Conservation (phyloP, 2,888 invertebrate genomes). For the Drosophila maculinotata region DNA sequence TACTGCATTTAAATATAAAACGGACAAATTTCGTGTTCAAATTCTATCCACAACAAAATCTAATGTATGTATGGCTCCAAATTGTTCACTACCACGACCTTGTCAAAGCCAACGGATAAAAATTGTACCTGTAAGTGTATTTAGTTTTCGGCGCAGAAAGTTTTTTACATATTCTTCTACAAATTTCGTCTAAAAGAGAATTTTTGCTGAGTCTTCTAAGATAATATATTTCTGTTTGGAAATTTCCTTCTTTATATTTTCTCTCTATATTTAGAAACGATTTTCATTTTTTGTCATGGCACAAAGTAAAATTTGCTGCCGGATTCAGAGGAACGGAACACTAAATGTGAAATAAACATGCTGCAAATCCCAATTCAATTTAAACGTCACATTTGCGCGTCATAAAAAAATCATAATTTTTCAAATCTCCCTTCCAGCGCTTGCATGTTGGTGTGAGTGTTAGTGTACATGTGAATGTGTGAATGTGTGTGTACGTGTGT, state of each 20-base stretch:
- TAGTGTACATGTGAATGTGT: not conserved
- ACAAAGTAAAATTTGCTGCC: slow-evolving; percentile 18
- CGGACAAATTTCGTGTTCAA: too few relatives aligned
- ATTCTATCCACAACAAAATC: too few relatives aligned
- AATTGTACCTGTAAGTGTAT: too few relatives aligned
- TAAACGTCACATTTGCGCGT: slow-evolving; percentile 54
- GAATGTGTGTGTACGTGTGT: not conserved
- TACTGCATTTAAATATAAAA: too few relatives aligned
- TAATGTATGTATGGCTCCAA: too few relatives aligned
- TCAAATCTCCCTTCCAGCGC: slow-evolving; percentile 11
- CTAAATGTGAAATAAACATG: slow-evolving; percentile 47
- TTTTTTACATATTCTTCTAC: not conserved
- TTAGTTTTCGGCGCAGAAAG: too few relatives aligned
- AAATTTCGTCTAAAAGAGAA: not conserved
- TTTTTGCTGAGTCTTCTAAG: not conserved
- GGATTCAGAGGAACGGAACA: slow-evolving; percentile 3
- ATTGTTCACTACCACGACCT: too few relatives aligned
- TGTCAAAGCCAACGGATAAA: too few relatives aligned
- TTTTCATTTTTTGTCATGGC: slow-evolving; percentile 14
- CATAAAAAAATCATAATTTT: slow-evolving; percentile 61
- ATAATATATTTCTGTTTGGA: too few relatives aligned
- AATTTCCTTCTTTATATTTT: slow-evolving; percentile 14
- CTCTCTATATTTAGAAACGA: slow-evolving; percentile 35
- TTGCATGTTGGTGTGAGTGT: not conserved
- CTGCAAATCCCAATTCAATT: slow-evolving; percentile 64